These are phyloP conservation scores for Argya squamiceps DNA, from an alignment of 2,797 vertebrate genomes.

Conservation along the genomic window DNA sequence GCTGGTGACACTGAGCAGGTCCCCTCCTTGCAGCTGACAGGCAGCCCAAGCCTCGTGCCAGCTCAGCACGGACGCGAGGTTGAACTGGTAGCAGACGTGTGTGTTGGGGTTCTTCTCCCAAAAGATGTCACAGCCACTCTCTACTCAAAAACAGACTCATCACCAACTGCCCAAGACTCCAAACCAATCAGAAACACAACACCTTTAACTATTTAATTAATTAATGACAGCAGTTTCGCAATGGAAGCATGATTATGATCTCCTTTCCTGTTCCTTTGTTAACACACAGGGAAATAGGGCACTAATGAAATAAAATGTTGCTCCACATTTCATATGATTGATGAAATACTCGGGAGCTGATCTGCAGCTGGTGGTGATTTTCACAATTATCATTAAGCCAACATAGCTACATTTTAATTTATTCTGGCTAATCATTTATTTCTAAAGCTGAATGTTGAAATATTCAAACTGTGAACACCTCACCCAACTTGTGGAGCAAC, in stretches of 20 bases:
- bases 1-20: constrained; percentile 86
- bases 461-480: background rate
- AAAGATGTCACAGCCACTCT: constrained; percentile 78
- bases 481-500: background rate
- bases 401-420: background rate
- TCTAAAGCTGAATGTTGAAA: background rate
- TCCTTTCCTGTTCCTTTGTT: background rate
- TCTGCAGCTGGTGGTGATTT: background rate
- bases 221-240: background rate
- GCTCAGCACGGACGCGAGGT: constrained; percentile 84
- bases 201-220: background rate
- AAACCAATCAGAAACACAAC: background rate
- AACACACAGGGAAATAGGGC: background rate
- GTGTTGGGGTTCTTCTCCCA: constrained; percentile 86
- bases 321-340: background rate
- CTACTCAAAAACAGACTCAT: constrained; percentile 38
- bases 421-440: background rate
- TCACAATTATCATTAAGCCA: background rate
- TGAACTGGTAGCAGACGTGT: constrained; percentile 90
- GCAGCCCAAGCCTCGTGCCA: constrained; percentile 87
- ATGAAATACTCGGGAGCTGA: background rate
- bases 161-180: background rate
- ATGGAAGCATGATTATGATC: background rate
- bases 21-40: constrained; percentile 88
- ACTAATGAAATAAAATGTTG: background rate